These are phyloP conservation scores for Phyllotreta striolata DNA, from an alignment of 2,888 invertebrate species.

Conservation along the genomic window DNA sequence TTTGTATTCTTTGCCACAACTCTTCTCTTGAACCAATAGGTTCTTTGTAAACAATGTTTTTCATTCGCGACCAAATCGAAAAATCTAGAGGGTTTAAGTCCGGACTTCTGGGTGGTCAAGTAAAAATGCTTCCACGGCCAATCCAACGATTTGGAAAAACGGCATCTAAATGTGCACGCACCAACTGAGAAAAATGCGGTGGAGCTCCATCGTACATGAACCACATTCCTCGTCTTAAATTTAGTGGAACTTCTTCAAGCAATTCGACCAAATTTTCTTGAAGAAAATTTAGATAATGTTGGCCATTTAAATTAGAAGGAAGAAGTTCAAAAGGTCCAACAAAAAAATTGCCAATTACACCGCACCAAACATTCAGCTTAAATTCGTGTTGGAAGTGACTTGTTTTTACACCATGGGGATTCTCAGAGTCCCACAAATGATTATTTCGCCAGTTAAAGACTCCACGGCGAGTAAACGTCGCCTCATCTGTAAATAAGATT, in stretches of 20 bases:
- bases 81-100: conserved; percentile 12
- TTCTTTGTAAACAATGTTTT: too few species aligned
- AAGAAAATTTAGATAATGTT: not conserved
- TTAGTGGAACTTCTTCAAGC: not conserved
- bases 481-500: too few species aligned
- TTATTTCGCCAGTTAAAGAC: not conserved
- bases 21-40: too few species aligned
- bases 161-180: not conserved
- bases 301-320: not conserved
- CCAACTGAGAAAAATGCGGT: conserved; percentile 9
- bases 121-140: conserved; percentile 4
- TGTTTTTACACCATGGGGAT: not conserved
- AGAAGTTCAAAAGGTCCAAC: not conserved
- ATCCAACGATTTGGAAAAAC: conserved; percentile 4
- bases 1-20: too few species aligned
- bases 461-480: not conserved
- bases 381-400: not conserved
- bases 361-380: not conserved
- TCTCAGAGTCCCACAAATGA: not conserved
- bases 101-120: conserved; percentile 5
- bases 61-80: not conserved
- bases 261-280: too few species aligned
- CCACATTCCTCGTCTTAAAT: not conserved
- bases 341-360: not conserved
- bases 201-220: conserved; percentile 14